A percentile compares a stretch with the other conserved stretches of the same genome.
Conservation (phyloP, 2,888 invertebrate species). For the Creontiades dilutus region DNA sequence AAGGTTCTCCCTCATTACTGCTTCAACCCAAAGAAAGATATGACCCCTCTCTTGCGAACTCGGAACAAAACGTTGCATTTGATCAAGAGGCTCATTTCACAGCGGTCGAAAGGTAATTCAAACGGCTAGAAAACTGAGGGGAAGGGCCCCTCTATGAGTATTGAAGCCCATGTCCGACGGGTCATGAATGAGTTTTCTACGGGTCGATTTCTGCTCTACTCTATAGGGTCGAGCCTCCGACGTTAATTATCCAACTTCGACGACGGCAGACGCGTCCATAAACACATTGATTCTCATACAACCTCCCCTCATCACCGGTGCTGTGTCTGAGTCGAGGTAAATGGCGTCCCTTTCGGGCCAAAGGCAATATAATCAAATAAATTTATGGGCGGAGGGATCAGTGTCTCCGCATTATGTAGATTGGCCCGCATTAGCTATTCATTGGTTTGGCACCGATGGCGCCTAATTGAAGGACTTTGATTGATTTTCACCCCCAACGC, state of each 20-base stretch:
- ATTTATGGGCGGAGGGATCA: conserved; percentile 60
- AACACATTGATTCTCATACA: conserved; percentile 27
- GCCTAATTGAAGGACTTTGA: conserved; percentile 61
- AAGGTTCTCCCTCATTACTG: conserved; percentile 57
- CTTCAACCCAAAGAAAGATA: conserved; percentile 56
- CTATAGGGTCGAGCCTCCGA: background rate
- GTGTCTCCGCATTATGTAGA: conserved; percentile 69
- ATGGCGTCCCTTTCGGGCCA: conserved; percentile 12
- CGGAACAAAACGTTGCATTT: conserved; percentile 66
- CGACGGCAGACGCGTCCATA: conserved; percentile 49
- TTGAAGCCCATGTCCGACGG: background rate
- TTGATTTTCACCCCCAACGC: conserved; percentile 59
- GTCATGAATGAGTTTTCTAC: conserved; percentile 41
- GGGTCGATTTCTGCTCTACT: conserved; percentile 31
- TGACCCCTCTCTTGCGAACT: conserved; percentile 47
- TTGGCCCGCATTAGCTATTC: conserved; percentile 65
- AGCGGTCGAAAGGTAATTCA: conserved; percentile 59
- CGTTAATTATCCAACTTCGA: conserved; percentile 21
- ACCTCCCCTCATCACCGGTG: background rate
- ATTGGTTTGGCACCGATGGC: conserved; percentile 67
- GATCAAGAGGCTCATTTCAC: conserved; percentile 67
- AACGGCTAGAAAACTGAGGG: background rate
- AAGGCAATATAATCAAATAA: conserved; percentile 62
- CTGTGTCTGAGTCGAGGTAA: conserved; percentile 20
- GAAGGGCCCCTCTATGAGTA: background rate